phyloP scores from a whole-genome alignment of 2,113 vertebrate species.

The Ceuthmochares aereus region DNA sequence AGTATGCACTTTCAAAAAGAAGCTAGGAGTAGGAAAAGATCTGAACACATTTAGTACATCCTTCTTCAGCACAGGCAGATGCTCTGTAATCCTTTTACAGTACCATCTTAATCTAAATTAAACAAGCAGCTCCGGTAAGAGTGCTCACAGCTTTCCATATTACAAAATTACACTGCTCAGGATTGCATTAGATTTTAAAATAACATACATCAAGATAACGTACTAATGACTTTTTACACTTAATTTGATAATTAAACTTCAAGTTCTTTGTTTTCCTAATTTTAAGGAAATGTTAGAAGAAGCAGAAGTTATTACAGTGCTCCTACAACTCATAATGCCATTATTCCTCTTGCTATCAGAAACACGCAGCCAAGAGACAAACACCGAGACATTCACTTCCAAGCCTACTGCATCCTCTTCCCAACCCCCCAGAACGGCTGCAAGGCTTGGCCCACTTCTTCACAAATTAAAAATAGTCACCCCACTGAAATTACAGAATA shows the following conservation, averaged over 20 bases:
- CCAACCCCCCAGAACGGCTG: background rate
- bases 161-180: background rate
- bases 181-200: constrained; percentile 10
- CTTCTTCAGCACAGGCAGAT: constrained; percentile 10
- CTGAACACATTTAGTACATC: background rate
- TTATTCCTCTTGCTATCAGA: background rate
- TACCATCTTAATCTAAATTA: constrained; percentile 38
- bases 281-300: background rate
- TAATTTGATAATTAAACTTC: background rate
- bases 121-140: constrained; percentile 20
- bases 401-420: background rate
- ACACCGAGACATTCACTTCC: background rate
- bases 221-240: background rate
- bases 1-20: background rate
- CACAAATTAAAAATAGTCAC: background rate
- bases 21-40: constrained; percentile 4
- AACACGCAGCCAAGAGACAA: background rate
- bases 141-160: background rate
- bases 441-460: background rate
- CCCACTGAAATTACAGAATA: background rate
- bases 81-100: constrained; percentile 10
- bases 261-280: background rate
- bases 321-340: background rate
- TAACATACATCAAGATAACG: background rate
- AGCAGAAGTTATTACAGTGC: background rate